These are phyloP conservation scores for Pterophyllum scalare DNA, from an alignment of 2,113 vertebrate species.

Conservation along the genomic window DNA sequence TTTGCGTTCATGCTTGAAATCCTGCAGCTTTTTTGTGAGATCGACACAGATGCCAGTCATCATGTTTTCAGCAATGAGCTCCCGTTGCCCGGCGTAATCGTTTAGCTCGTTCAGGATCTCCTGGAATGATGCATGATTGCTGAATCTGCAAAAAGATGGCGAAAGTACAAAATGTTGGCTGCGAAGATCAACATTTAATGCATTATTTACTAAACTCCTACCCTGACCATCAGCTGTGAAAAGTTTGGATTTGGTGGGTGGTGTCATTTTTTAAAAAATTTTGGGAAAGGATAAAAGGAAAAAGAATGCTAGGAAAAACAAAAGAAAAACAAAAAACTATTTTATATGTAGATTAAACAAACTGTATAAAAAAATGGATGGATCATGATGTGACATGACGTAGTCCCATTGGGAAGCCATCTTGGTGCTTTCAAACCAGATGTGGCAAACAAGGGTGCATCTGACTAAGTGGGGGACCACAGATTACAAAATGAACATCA, in stretches of 20 bases:
- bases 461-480: background rate
- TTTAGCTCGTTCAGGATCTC: constrained; percentile 78
- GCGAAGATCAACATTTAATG: background rate
- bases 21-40: constrained; percentile 75
- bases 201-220: background rate
- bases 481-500: background rate
- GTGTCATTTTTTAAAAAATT: too few species aligned
- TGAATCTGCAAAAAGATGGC: constrained; percentile 75
- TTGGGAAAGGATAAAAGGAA: too few species aligned
- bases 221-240: background rate
- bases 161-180: background rate
- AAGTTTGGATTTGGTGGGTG: background rate
- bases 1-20: constrained; percentile 79
- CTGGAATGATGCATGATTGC: constrained; percentile 80
- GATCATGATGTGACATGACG: background rate
- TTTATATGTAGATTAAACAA: background rate
- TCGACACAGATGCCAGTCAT: constrained; percentile 73
- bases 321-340: too few species aligned
- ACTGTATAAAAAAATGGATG: background rate
- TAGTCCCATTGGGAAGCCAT: background rate
- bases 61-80: constrained; percentile 80
- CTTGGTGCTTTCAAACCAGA: background rate
- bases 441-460: rapidly evolving
- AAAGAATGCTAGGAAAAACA: too few species aligned
- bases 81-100: constrained; percentile 77